Percentiles rank a stretch among this genome's conserved stretches.
phyloP scores from a whole-genome alignment of 2,113 vertebrate species.

The Hemiscyllium ocellatum region DNA sequence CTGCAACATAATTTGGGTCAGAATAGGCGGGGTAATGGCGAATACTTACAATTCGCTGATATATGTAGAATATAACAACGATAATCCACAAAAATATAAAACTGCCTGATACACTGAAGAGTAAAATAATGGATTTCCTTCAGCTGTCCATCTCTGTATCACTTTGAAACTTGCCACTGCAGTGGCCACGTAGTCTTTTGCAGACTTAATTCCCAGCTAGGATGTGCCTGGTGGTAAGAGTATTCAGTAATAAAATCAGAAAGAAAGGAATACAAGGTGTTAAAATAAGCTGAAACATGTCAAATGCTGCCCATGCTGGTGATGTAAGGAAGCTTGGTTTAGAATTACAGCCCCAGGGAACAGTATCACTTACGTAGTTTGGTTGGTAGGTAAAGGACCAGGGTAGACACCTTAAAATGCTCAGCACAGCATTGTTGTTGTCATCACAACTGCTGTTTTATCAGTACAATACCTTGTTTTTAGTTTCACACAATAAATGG shows the following conservation, averaged over 20 bases:
- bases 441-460: background rate
- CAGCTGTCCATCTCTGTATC: background rate
- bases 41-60: background rate
- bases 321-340: background rate
- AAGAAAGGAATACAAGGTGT: background rate
- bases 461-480: background rate
- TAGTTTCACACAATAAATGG: background rate
- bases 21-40: background rate
- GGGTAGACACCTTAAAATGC: background rate
- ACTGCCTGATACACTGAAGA: background rate
- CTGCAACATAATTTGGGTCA: background rate
- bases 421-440: background rate
- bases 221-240: background rate
- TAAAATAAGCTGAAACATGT: background rate
- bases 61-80: background rate
- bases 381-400: background rate
- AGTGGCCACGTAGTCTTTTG: background rate
- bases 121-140: background rate
- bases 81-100: background rate
- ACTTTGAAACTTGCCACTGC: too few species aligned
- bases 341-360: background rate
- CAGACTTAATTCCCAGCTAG: background rate
- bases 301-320: background rate
- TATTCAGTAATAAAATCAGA: background rate
- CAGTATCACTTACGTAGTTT: background rate